Conservation (phyloP, 2,113 vertebrate genomes). For the Ceuthmochares aereus region DNA sequence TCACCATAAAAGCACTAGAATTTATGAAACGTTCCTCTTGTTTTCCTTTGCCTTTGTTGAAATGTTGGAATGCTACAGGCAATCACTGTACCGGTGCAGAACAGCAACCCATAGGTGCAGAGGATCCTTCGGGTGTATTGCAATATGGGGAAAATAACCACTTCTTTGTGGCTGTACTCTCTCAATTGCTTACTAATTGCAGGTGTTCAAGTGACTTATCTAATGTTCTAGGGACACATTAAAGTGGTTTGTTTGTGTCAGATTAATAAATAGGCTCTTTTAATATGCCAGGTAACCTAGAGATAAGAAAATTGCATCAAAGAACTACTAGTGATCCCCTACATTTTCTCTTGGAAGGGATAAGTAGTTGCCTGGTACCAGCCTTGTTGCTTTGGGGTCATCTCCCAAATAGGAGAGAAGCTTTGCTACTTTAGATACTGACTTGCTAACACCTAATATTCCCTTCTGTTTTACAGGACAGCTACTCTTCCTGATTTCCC, state of each 20-base stretch:
- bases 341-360: not conserved
- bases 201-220: not conserved
- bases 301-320: not conserved
- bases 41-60: not conserved
- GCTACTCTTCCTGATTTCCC: not conserved
- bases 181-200: not conserved
- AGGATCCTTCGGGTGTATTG: not conserved
- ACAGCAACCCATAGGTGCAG: rapidly evolving
- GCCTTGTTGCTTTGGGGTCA: not conserved
- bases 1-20: not conserved
- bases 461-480: not conserved
- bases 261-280: not conserved
- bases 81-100: not conserved
- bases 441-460: not conserved
- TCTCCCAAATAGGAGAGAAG: not conserved
- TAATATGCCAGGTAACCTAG: not conserved
- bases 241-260: not conserved
- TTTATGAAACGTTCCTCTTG: not conserved
- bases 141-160: not conserved
- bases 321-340: not conserved
- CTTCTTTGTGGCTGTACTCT: not conserved
- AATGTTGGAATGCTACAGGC: not conserved
- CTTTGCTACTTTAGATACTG: not conserved
- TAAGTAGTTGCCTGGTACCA: not conserved
- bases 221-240: not conserved